Evolutionary conservation across 2,113 vertebrate genomes (phyloP), one percentile per base, ranked within the genome.

Genomic region (Mus pahari): DNA sequence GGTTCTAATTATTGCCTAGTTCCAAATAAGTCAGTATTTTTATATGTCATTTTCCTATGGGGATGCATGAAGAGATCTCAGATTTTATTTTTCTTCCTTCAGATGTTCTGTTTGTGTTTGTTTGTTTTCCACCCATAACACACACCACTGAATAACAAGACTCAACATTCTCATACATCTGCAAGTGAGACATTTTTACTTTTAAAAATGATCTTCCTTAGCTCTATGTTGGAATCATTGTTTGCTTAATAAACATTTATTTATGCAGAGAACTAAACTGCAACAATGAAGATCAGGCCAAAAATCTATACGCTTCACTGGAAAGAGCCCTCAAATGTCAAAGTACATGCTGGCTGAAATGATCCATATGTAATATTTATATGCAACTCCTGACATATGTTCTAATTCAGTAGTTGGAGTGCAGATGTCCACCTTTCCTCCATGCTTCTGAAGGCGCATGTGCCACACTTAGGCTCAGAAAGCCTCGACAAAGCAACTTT

Each of bases 241-340:
- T 39, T 13, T 4, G 73, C 39, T 66, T 94, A 58, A 71, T 71
- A 90, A 84, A 68, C 84, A 74, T 8, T 31, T 92, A 4, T 28
- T 22, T 26, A 58, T 81, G 16, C 84, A 97, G 81, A 77, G 42
- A 93, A 36, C 86, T 84, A 82, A 48, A 60, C 16, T 78, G 48
- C 55, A 7, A 45, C 26, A 64, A 70, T 31, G 1, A 90, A 88
- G 4, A 26, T 79, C 31, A 55, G 91, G 33, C 55, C 1, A 88
- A 60, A 22, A 92, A 94, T 75, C 33, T 66, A 68, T 75, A 48
- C 11, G 2, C 13, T 24, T 62, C 20, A 70, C n/a, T 68, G 39
- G 89, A 92, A 86, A 82, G 50, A 71, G 45, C 12, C 58, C 10
- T 53, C 39, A 96, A 83, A 14, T 42, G 1, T 24, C 62, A 53